phyloP scores from a whole-genome alignment of 2,797 vertebrate genomes.

The Diglossa cyanea region DNA sequence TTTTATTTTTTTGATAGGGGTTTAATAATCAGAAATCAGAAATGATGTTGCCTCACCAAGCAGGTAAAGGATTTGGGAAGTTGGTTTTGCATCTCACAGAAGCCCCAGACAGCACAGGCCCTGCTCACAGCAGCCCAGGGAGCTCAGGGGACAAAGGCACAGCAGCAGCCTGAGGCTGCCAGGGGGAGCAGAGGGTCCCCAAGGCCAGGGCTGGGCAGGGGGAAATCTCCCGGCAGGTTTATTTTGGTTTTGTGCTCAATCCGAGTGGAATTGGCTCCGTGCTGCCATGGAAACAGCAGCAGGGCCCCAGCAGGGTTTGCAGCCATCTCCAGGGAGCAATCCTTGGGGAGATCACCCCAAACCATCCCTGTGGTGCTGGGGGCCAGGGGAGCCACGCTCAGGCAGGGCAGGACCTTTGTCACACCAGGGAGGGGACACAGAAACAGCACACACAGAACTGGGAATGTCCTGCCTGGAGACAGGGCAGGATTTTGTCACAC shows the following conservation, averaged over 20 bases:
- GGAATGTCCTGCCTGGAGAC: background rate
- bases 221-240: background rate
- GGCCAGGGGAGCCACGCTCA: background rate
- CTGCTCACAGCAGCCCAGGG: background rate
- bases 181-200: background rate
- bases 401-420: background rate
- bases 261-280: background rate
- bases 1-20: background rate
- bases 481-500: background rate
- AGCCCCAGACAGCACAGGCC: fast-evolving
- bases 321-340: background rate
- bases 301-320: background rate
- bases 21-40: background rate
- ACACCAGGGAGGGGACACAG: background rate
- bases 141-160: background rate
- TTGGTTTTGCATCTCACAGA: background rate
- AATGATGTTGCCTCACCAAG: background rate
- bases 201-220: background rate
- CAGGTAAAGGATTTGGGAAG: background rate
- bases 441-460: fast-evolving
- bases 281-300: slow-evolving; percentile 55
- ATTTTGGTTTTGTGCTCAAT: background rate
- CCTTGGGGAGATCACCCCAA: background rate
- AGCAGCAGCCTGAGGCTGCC: background rate
- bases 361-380: fast-evolving